phyloP scores from a whole-genome alignment of 2,797 vertebrate species.

The Arctocebus calabarensis region DNA sequence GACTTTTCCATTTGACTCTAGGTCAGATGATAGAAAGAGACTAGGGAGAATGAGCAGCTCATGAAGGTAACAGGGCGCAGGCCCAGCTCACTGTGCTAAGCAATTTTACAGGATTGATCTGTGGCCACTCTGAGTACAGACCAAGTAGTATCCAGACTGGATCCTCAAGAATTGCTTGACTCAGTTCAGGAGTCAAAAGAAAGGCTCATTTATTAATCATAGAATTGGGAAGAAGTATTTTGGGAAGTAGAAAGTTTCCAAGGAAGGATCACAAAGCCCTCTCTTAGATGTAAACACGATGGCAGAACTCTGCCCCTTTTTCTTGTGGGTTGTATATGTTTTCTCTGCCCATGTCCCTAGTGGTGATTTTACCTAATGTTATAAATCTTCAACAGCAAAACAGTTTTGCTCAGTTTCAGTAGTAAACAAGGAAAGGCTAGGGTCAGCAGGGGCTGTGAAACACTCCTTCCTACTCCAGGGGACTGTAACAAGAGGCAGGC shows the following conservation, averaged over 20 bases:
- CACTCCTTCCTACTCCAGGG: neutral
- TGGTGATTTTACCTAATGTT: neutral
- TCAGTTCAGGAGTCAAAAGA: neutral
- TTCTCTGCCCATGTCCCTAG: neutral
- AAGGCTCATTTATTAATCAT: neutral
- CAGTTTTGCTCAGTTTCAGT: neutral
- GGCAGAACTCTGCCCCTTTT: neutral
- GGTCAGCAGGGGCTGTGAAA: neutral
- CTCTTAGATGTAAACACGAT: neutral
- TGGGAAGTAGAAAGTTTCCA: neutral
- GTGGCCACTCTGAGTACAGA: neutral
- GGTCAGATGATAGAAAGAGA: constrained; percentile 5
- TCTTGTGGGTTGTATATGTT: neutral
- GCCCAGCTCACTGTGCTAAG: neutral
- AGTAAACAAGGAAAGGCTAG: neutral
- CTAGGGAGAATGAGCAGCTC: neutral
- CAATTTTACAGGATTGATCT: neutral
- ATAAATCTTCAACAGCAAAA: neutral
- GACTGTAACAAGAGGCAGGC: neutral
- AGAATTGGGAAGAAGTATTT: neutral
- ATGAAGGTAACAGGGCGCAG: neutral
- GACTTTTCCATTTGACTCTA: neutral
- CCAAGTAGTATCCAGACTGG: neutral
- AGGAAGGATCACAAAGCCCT: neutral
- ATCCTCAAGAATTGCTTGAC: neutral